Conservation (phyloP, 1,140 invertebrate genomes). For the Drosophila suzukii region DNA sequence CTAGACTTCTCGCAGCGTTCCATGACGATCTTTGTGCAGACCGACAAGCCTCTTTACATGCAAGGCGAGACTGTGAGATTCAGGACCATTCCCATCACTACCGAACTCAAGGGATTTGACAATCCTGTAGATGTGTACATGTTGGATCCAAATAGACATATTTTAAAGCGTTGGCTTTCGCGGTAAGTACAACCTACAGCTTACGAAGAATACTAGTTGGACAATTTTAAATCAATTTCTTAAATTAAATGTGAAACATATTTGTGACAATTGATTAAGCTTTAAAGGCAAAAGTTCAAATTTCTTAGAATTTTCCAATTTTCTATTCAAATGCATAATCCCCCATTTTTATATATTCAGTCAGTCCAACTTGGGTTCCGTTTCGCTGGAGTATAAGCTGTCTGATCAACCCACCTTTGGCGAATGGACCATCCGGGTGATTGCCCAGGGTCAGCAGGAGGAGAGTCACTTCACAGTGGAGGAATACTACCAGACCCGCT, state of each 20-base stretch:
- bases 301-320: too few species aligned
- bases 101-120: slow-evolving; percentile 93
- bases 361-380: slow-evolving; percentile 94
- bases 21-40: slow-evolving; percentile 97
- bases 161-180: slow-evolving; percentile 96
- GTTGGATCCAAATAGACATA: slow-evolving; percentile 92
- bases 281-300: too few species aligned
- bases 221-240: too few species aligned
- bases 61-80: slow-evolving; percentile 95
- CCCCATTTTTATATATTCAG: slow-evolving; percentile 10
- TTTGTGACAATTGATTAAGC: background rate
- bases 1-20: slow-evolving; percentile 93
- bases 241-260: too few species aligned
- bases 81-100: slow-evolving; percentile 95
- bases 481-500: slow-evolving; percentile 97
- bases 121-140: slow-evolving; percentile 96
- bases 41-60: slow-evolving; percentile 97
- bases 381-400: slow-evolving; percentile 94
- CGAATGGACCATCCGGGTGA: slow-evolving; percentile 95
- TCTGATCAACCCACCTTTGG: slow-evolving; percentile 97
- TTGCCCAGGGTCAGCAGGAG: slow-evolving; percentile 94
- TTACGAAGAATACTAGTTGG: background rate
- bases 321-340: too few species aligned
- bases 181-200: slow-evolving; percentile 51
- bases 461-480: slow-evolving; percentile 94